A percentile compares a stretch with the other conserved stretches of the same genome.
These are phyloP conservation scores for Atherinomorus stipes DNA, from an alignment of 2,113 vertebrate genomes.

Conservation along the genomic window DNA sequence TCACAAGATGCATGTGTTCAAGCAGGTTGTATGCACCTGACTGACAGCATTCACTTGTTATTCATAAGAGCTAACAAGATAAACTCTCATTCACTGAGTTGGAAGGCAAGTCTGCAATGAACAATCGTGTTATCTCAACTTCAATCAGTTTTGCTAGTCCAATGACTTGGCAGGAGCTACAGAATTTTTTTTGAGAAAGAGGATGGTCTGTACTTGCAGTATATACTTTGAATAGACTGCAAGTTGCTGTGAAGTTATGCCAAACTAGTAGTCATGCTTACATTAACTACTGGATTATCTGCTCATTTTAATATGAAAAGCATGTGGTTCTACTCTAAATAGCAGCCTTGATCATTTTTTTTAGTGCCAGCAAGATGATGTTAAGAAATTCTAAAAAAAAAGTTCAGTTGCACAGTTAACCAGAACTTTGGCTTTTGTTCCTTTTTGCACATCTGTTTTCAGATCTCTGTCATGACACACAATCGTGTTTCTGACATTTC, in stretches of 20 bases:
- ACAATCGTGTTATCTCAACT: neutral
- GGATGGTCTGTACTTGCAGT: neutral
- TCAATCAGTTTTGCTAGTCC: neutral
- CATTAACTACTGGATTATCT: neutral
- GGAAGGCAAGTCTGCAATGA: neutral
- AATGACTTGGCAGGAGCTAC: neutral
- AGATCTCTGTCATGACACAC: neutral
- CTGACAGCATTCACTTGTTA: slow-evolving; percentile 10
- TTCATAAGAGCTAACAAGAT: slow-evolving; percentile 9
- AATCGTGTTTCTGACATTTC: neutral
- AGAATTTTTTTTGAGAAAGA: neutral
- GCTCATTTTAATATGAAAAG: slow-evolving; percentile 1
- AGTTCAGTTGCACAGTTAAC: too few relatives aligned
- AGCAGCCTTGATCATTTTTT: neutral
- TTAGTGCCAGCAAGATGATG: neutral
- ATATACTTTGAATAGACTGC: neutral
- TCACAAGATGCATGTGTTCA: neutral
- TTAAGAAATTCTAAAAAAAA: neutral
- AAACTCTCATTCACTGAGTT: slow-evolving; percentile 9
- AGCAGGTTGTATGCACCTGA: neutral
- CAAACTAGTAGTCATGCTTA: neutral
- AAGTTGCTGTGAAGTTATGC: neutral
- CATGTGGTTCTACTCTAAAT: neutral
- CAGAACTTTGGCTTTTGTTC: too few relatives aligned
- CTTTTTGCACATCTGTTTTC: too few relatives aligned